These are phyloP conservation scores for Notamacropus eugenii DNA, from an alignment of 2,797 vertebrate genomes.

Conservation along the genomic window DNA sequence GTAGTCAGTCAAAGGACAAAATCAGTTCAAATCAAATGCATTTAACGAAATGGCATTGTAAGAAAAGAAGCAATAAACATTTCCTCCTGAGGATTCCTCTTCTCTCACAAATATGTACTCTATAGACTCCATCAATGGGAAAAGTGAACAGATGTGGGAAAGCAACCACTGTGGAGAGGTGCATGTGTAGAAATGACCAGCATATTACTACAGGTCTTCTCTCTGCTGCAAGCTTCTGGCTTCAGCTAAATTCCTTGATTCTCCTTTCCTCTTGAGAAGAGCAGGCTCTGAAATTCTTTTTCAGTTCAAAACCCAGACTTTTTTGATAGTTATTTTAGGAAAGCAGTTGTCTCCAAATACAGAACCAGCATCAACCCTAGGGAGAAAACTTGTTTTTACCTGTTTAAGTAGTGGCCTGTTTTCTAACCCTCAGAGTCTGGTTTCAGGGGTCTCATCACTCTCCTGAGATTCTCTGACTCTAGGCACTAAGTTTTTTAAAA, in stretches of 20 bases:
- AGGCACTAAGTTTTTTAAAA: background rate
- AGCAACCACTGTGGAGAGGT: background rate
- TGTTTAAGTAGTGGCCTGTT: background rate
- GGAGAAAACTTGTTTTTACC: background rate
- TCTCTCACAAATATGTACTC: background rate
- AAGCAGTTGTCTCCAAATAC: background rate
- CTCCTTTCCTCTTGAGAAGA: background rate
- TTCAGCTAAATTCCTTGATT: background rate
- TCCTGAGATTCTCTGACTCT: background rate
- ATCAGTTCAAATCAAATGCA: background rate
- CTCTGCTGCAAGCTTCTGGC: background rate
- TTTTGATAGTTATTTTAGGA: background rate
- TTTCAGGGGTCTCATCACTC: background rate
- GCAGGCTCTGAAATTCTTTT: background rate
- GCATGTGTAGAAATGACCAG: background rate
- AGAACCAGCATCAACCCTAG: background rate
- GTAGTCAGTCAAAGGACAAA: background rate
- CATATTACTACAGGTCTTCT: background rate
- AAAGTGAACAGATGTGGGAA: background rate
- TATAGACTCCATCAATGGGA: background rate
- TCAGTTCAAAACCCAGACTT: background rate
- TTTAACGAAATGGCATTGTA: background rate
- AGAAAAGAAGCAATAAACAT: background rate
- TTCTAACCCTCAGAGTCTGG: background rate
- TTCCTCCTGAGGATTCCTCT: background rate